Evolutionary conservation across 2,888 invertebrate genomes (phyloP).

Genomic region (Phengaris alcon): DNA sequence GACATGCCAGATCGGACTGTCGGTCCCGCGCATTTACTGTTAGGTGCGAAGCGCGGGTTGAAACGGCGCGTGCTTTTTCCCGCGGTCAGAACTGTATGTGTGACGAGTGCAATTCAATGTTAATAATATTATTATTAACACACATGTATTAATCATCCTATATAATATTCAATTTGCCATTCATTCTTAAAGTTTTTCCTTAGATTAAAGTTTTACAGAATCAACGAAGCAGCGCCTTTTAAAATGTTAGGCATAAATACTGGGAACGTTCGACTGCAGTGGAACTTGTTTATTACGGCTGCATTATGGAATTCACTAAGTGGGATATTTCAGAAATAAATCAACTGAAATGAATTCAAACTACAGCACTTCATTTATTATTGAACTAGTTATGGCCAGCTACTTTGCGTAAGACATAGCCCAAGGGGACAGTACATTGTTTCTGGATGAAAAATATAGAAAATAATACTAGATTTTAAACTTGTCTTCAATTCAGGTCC

Average conservation of each 20-base stretch:
- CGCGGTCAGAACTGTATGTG: too few species aligned
- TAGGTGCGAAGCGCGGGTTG: too few species aligned
- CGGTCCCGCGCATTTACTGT: too few species aligned
- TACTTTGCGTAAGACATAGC: too few species aligned
- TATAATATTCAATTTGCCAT: neutral
- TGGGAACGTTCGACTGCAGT: conserved; percentile 12
- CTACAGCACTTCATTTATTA: neutral
- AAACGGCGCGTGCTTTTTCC: too few species aligned
- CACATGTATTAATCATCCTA: neutral
- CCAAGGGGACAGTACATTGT: too few species aligned
- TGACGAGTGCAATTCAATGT: too few species aligned
- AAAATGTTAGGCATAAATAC: conserved; percentile 23
- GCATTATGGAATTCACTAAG: conserved; percentile 3
- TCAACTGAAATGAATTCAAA: neutral
- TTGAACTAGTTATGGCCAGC: too few species aligned
- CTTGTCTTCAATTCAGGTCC: too few species aligned
- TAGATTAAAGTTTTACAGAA: neutral
- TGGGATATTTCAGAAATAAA: conserved; percentile 1
- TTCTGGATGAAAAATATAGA: too few species aligned
- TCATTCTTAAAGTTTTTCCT: neutral
- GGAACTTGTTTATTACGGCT: conserved; percentile 23
- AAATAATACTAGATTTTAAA: too few species aligned
- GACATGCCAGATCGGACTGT: too few species aligned
- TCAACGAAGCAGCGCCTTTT: neutral
- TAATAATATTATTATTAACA: neutral